A percentile compares a stretch with the other conserved stretches of the same genome.
Conservation (phyloP, 1,140 invertebrate species). For the Macrobrachium nipponense region DNA sequence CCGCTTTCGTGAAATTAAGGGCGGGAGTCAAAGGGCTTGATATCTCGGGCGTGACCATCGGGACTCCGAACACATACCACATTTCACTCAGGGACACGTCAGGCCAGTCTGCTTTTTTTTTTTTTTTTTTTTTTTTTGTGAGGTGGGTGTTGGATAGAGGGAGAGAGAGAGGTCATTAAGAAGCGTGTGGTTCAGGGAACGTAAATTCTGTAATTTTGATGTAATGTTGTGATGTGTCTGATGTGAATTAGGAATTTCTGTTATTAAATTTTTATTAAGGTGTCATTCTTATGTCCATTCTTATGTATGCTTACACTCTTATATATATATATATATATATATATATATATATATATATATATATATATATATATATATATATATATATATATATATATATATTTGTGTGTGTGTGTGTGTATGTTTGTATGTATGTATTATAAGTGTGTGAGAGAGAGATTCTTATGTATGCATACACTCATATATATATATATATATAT, state of each 20-base stretch:
- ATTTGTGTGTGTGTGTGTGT: slow-evolving; percentile 3
- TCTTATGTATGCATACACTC: background rate
- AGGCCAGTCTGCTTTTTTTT: background rate
- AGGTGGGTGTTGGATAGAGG: no score
- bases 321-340: background rate
- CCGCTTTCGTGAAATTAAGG: slow-evolving; percentile 79
- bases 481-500: slow-evolving; percentile 24
- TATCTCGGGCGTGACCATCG: slow-evolving; percentile 74
- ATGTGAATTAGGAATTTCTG: background rate
- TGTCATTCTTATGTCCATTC: background rate
- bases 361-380: slow-evolving; percentile 19
- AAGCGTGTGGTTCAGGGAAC: no score
- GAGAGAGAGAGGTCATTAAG: no score
- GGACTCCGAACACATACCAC: slow-evolving; percentile 88
- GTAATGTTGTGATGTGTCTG: no score
- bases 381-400: slow-evolving; percentile 17
- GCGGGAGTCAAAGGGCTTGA: slow-evolving; percentile 71
- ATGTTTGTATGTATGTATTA: background rate
- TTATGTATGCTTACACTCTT: background rate
- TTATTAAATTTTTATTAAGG: background rate
- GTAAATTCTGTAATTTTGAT: no score
- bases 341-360: slow-evolving; percentile 17
- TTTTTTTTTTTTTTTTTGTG: no score
- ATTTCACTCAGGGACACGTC: slow-evolving; percentile 73
- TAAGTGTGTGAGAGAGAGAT: background rate